Conservation (phyloP, 2,888 invertebrate genomes). For the Chymomyza procnemis region DNA sequence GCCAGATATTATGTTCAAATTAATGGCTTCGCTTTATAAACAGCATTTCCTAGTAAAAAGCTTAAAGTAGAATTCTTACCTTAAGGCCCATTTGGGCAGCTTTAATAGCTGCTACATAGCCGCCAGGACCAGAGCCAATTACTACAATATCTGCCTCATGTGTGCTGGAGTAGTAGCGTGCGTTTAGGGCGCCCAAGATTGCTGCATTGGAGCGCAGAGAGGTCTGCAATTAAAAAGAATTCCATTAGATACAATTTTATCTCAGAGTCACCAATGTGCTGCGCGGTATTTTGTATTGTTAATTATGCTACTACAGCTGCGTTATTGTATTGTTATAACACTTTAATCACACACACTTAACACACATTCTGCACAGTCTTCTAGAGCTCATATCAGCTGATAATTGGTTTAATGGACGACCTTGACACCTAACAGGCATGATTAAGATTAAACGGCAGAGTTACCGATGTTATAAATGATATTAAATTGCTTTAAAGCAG, state of each 20-base stretch:
- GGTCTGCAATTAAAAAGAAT: slow-evolving; percentile 54
- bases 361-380: slow-evolving; percentile 28
- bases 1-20: too few species aligned
- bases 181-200: slow-evolving; percentile 76
- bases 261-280: background rate
- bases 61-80: slow-evolving; percentile 79
- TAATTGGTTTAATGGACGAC: slow-evolving; percentile 36
- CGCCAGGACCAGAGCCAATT: slow-evolving; percentile 98
- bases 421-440: slow-evolving; percentile 46
- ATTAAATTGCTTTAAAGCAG: background rate
- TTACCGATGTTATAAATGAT: background rate
- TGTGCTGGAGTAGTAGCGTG: slow-evolving; percentile 84
- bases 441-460: background rate
- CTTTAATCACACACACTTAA: slow-evolving; percentile 34
- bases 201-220: slow-evolving; percentile 76
- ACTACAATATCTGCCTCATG: slow-evolving; percentile 96
- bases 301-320: background rate
- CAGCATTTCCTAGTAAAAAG: background rate
- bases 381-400: slow-evolving; percentile 38
- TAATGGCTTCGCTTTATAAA: too few species aligned
- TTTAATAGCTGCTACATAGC: slow-evolving; percentile 99
- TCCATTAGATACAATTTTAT: background rate
- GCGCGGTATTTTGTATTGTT: background rate
- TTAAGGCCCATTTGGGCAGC: slow-evolving; percentile 98
- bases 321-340: slow-evolving; percentile 13